phyloP scores from a whole-genome alignment of 2,113 vertebrate genomes.

The Psilopogon haemacephalus region DNA sequence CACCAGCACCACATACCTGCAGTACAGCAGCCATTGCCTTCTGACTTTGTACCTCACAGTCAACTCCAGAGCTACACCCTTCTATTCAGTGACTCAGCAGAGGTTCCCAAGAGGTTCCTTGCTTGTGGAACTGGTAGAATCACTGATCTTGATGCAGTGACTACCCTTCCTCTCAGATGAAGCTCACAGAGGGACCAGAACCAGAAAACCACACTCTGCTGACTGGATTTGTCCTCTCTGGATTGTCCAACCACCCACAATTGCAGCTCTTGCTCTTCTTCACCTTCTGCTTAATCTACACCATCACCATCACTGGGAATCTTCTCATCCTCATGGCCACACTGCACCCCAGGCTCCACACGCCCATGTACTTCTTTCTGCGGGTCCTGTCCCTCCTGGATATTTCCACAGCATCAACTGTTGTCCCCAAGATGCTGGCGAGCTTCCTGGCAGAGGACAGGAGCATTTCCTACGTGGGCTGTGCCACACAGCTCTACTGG shows the following conservation, averaged over 20 bases:
- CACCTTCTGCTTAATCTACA: neutral
- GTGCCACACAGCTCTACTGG: neutral
- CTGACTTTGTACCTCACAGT: neutral
- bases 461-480: neutral
- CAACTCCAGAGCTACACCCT: neutral
- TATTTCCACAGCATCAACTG: neutral
- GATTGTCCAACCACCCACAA: neutral
- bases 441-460: neutral
- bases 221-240: conserved; percentile 26
- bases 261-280: neutral
- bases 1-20: accelerated
- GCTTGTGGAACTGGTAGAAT: neutral
- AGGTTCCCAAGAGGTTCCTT: neutral
- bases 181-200: neutral
- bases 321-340: neutral
- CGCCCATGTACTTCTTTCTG: conserved; percentile 27
- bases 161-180: neutral
- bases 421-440: neutral
- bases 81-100: neutral
- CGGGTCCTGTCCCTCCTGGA: neutral
- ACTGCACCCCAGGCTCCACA: neutral
- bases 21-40: neutral
- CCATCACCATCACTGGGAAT: neutral
- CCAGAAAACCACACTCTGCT: neutral
- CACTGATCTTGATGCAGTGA: too few species aligned